Base-by-base conservation (phyloP, 2,113 vertebrate species). In the Gulo gulo region DNA sequence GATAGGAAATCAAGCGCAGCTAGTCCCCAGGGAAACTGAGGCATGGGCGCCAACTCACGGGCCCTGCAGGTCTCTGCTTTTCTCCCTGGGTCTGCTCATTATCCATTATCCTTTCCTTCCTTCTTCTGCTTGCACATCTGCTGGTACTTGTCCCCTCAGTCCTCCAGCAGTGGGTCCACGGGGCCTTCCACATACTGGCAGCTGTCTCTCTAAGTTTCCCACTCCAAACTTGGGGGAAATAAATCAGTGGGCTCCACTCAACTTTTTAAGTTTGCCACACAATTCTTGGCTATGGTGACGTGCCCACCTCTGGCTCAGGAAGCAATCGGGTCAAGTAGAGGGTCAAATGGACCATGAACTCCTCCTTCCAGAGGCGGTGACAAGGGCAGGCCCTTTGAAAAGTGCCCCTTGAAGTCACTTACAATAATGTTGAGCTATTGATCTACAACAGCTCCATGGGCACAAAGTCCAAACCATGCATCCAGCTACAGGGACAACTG, bases 1-100 rank as follows among this genome's bases (percentile, higher is more conserved):
- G 18, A 31, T 1, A 57, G 84, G 71, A 69, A 47, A 55, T 24
- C 52, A 36, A 50, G 89, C 36, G 13, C 6, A 65, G 36, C 34
- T 45, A 52, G 69, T n/a, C 18, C 83, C 57, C 78, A 7, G 31
- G 31, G 20, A 18, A 59, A 10, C 50, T 10, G 42, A 24, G 11
- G 74, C 12, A 0, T 16, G 4, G 3, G 11, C 16, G 18, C 29
- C 18, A 1, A 4, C 55, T 39, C 6, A 0, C 31, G 6, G 76
- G 15, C 47, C 26, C 90, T 42, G 20, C 1, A 0, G 14, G 29
- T 2, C 47, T 45, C 52, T 45, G 14, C 20, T 65, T 13, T 76
- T 83, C 83, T 55, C 14, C 11, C 1, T 0, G 4, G 50, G 15
- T 36, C 71, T 55, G 65, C 20, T 26, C 14, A 6, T 1, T 20